Base-by-base conservation (phyloP, 2,888 invertebrate species). In the Eumerus sabulonum region DNA sequence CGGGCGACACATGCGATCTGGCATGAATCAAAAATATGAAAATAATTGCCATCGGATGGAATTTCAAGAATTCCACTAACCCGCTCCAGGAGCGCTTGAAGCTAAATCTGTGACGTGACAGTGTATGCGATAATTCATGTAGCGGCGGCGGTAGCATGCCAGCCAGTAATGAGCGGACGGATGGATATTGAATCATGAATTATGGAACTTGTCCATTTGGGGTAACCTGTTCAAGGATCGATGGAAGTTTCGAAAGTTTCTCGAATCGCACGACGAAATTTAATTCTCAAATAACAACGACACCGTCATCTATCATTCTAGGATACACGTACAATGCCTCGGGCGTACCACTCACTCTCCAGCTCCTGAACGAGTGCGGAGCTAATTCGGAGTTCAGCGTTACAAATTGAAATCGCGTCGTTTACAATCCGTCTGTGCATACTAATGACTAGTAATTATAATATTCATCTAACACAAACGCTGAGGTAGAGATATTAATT, bases 21-120 rank as follows among this genome's bases (percentile, higher is more conserved):
- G 47, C 57, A 73, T 79, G 73, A 73, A 64, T 79, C 77, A 79
- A 79, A 79, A 77, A 74, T 79, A 79, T 79, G 68, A 79, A 79
- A 79, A 79, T 79, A 74, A 79, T 79, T 79, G 79, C 79, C 38
- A 44, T 27, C 68, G 79, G 63, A 74, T 79, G 79, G 68, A 64
- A 79, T 79, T 79, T 79, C 79, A 56, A 68, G 70, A 70, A 74
- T 79, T 79, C 59, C 27, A 72, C 19, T 67, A 51, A 59, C 48
- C 63, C 36, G 57, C 35, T 73, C 27, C 27, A 7, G 27, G 27
- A 27, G 27, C 27, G 73, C 72, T 77, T 73, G 67, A 62, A 51
- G 51, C 18, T 17, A 50, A 72, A 73, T 77, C 66, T 60, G 53
- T 48, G 50, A 66, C 40, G 11, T 11, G 7, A 7, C 27, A 19